Base-by-base conservation (phyloP, 2,888 invertebrate genomes). In the Orgyia antiqua region DNA sequence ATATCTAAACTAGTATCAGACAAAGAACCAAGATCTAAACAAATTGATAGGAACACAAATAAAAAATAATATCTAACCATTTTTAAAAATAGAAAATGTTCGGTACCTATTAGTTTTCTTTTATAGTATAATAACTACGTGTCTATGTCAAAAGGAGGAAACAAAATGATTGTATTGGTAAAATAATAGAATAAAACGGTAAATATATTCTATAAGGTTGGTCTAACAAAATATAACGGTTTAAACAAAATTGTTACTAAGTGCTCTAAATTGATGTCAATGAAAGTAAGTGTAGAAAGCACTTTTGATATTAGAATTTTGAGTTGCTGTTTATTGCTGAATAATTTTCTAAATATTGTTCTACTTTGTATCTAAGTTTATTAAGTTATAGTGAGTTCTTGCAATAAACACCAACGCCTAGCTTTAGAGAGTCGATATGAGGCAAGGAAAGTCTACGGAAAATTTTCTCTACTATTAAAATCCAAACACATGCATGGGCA, bases 11-110 rank as follows among this genome's bases (percentile, higher is more conserved):
- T 35, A 9, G 28, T 17, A 13, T 51, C 48, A 0, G 29, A 30
- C 5, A 45, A 33, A 3, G 31, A 35, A 55, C 47, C 37, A n/a
- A 62, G 47, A 28, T 56, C 34, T 7, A 59, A 11, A 39, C 32
- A 42, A 51, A n/a, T n/a, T n/a, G 41, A 44, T 8, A 52, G 42
- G 23, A 56, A 9, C 36, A 48, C 19, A 44, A n/a, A n/a, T n/a
- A n/a, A n/a, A n/a, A n/a, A n/a, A n/a, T n/a, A n/a, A n/a, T n/a
- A n/a, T n/a, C n/a, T n/a, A n/a, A n/a, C n/a, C n/a, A n/a, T n/a
- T n/a, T n/a, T n/a, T n/a, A n/a, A n/a, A n/a, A n/a, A n/a, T n/a
- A n/a, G n/a, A n/a, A n/a, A n/a, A n/a, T n/a, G n/a, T n/a, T n/a
- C n/a, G n/a, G n/a, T n/a, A n/a, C n/a, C n/a, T n/a, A n/a, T n/a